phyloP scores from a whole-genome alignment of 1,140 invertebrate species.

The Drosophila baimaii region DNA sequence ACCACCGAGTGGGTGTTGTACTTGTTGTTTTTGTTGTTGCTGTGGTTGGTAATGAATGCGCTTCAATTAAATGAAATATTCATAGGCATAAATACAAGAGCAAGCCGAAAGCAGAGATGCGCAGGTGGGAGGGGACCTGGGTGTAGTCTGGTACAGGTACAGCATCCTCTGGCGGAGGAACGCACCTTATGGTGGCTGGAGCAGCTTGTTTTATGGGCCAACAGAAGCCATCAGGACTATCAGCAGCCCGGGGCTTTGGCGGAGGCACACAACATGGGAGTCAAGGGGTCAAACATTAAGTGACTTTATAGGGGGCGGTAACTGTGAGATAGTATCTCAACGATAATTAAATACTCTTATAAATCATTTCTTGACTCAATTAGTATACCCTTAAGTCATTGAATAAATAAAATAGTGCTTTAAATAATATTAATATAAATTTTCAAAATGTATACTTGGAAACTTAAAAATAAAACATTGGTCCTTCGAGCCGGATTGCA shows the following conservation, averaged over 20 bases:
- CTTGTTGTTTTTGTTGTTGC: constrained; percentile 29
- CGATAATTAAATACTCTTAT: constrained; percentile 6
- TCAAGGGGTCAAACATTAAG: constrained; percentile 40
- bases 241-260: constrained; percentile 5
- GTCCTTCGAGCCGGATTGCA: too few species aligned
- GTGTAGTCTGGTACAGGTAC: background rate
- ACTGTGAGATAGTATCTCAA: too few species aligned
- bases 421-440: too few species aligned
- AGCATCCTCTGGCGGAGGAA: constrained; percentile 18
- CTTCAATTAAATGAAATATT: constrained; percentile 83
- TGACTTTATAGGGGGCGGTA: constrained; percentile 7
- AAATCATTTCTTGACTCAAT: background rate
- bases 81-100: constrained; percentile 77
- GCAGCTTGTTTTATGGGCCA: constrained; percentile 73
- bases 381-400: fast-evolving
- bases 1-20: constrained; percentile 5
- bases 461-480: too few species aligned
- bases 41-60: constrained; percentile 76
- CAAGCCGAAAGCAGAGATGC: background rate
- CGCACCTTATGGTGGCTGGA: constrained; percentile 48
- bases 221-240: constrained; percentile 42
- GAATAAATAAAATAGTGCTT: too few species aligned
- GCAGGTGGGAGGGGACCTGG: background rate
- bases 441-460: too few species aligned
- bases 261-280: background rate